Evolutionary conservation across 2,888 invertebrate genomes (phyloP).

Genomic region (Atethmia centrago): DNA sequence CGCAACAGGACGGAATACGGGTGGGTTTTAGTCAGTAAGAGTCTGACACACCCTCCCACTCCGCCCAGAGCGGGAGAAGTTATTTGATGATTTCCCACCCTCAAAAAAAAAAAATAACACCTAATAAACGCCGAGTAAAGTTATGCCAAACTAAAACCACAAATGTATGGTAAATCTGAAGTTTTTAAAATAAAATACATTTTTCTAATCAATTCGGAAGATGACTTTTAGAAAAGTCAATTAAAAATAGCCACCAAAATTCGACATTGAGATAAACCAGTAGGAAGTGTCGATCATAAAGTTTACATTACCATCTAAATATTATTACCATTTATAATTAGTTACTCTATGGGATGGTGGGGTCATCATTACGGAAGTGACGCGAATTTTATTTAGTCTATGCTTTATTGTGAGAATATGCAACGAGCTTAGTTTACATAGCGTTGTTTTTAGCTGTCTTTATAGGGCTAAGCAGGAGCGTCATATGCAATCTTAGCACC

Average conservation of each 20-base stretch:
- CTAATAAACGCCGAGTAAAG: too few relatives aligned
- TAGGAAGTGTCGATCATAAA: slow-evolving; percentile 42
- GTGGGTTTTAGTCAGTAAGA: too few relatives aligned
- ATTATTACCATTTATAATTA: slow-evolving; percentile 60
- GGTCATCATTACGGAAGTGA: slow-evolving; percentile 50
- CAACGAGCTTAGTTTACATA: slow-evolving; percentile 22
- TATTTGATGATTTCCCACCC: too few relatives aligned
- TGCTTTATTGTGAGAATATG: slow-evolving; percentile 49
- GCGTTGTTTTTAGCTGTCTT: neutral
- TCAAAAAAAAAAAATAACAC: too few relatives aligned
- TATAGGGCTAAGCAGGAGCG: neutral
- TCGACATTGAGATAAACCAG: neutral
- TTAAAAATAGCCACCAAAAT: neutral
- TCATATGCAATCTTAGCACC: neutral
- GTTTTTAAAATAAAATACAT: too few relatives aligned
- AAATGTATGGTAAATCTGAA: too few relatives aligned
- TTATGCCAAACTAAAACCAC: too few relatives aligned
- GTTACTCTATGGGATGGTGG: slow-evolving; percentile 10
- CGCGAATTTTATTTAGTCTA: slow-evolving; percentile 47
- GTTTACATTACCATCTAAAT: slow-evolving; percentile 49
- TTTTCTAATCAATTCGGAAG: neutral
- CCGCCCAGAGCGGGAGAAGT: too few relatives aligned
- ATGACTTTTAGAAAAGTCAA: neutral
- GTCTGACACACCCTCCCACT: too few relatives aligned
- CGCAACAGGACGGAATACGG: too few relatives aligned